These are phyloP conservation scores for Acromyrmex echinatior DNA, from an alignment of 1,140 invertebrate genomes.

Conservation along the genomic window DNA sequence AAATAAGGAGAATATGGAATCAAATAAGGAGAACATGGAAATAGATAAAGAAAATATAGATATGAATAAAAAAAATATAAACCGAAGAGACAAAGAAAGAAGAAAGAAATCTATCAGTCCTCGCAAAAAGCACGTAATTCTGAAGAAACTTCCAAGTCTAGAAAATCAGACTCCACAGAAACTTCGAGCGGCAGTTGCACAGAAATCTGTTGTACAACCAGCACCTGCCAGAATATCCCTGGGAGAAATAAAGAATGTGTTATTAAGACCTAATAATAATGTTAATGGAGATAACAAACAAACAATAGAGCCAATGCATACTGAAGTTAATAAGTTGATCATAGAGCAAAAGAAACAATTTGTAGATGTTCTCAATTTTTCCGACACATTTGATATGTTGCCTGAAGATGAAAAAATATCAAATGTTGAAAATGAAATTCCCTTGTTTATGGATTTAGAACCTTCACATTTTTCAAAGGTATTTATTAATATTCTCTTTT, in stretches of 20 bases:
- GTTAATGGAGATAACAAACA: slow-evolving; percentile 29
- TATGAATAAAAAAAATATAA: slow-evolving; percentile 68
- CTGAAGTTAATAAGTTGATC: slow-evolving; percentile 30
- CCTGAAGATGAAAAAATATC: slow-evolving; percentile 61
- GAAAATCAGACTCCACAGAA: slow-evolving; percentile 36
- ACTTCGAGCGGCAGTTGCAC: background rate
- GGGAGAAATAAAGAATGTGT: slow-evolving; percentile 68
- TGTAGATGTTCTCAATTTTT: slow-evolving; percentile 64
- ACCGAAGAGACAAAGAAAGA: slow-evolving; percentile 5
- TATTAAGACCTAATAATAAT: slow-evolving; percentile 25
- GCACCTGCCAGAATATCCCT: slow-evolving; percentile 67
- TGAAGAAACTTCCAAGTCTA: background rate
- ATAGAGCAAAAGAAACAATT: slow-evolving; percentile 22
- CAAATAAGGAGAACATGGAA: background rate
- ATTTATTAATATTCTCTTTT: slow-evolving; percentile 38
- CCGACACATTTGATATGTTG: slow-evolving; percentile 80
- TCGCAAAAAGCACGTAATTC: slow-evolving; percentile 65
- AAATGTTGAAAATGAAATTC: slow-evolving; percentile 37
- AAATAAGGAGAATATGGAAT: slow-evolving; percentile 41
- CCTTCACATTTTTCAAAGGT: slow-evolving; percentile 80
- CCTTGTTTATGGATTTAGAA: slow-evolving; percentile 80
- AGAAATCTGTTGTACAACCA: background rate
- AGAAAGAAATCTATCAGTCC: slow-evolving; percentile 79
- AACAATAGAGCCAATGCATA: slow-evolving; percentile 38
- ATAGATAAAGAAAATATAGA: slow-evolving; percentile 70